Evolutionary conservation across 2,113 vertebrate genomes (phyloP).

Genomic region (Peucedramus taeniatus): DNA sequence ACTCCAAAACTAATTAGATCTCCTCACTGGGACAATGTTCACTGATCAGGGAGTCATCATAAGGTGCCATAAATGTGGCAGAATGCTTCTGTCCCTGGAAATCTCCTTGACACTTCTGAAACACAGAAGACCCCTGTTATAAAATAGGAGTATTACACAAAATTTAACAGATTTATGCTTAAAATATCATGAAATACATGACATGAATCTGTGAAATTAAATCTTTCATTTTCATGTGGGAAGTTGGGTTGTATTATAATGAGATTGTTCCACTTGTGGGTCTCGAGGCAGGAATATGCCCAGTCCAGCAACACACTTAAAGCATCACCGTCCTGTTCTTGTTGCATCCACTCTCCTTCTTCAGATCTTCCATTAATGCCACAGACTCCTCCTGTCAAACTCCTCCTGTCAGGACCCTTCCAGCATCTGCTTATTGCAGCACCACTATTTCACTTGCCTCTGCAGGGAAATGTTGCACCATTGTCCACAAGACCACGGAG

Average conservation of each 20-base stretch:
- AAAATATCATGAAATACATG: neutral
- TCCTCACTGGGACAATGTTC: neutral
- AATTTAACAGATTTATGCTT: neutral
- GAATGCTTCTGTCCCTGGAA: neutral
- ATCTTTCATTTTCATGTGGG: neutral
- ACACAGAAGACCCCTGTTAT: neutral
- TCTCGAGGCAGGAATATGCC: neutral
- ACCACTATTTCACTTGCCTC: neutral
- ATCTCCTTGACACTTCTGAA: neutral
- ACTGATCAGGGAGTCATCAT: neutral
- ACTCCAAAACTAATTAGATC: neutral
- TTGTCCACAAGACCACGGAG: neutral
- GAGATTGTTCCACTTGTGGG: neutral
- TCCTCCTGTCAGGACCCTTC: neutral
- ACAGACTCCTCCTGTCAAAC: neutral
- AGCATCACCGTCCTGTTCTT: accelerated
- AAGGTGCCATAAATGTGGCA: neutral
- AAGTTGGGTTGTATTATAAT: neutral
- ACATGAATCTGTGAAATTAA: neutral
- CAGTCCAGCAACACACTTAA: neutral
- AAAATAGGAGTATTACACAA: neutral
- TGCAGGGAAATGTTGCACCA: neutral
- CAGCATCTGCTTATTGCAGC: neutral
- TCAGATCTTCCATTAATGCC: neutral
- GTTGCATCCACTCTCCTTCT: neutral